A percentile compares a stretch with the other conserved stretches of the same genome.
Conservation (phyloP, 2,797 vertebrate species). For the Sternarchorhynchus goeldii region DNA sequence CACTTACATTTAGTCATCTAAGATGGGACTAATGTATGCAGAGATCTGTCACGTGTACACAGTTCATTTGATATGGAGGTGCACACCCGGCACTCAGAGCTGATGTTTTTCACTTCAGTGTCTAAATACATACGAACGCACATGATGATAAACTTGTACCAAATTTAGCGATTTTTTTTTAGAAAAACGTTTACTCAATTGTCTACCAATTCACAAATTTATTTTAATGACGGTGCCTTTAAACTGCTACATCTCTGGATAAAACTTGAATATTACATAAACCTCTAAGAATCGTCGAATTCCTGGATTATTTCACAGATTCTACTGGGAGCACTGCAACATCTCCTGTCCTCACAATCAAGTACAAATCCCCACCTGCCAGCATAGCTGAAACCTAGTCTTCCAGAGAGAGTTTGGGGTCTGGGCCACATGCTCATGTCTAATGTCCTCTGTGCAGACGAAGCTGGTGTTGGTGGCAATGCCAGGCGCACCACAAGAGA, state of each 20-base stretch:
- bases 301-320: neutral
- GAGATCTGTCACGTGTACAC: neutral
- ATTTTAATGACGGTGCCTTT: neutral
- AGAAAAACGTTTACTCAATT: neutral
- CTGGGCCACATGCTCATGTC: slow-evolving; percentile 42
- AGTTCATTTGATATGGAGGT: neutral
- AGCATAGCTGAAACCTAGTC: slow-evolving; percentile 53
- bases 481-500: slow-evolving; percentile 52
- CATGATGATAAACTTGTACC: neutral
- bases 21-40: neutral
- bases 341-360: slow-evolving; percentile 27
- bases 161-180: too few species aligned
- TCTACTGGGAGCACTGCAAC: slow-evolving; percentile 2
- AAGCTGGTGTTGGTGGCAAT: slow-evolving; percentile 49
- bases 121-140: neutral
- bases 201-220: neutral
- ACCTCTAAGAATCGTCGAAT: neutral
- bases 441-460: slow-evolving; percentile 35
- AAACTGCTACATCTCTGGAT: neutral
- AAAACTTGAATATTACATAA: neutral
- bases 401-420: slow-evolving; percentile 35
- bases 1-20: too few species aligned
- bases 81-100: neutral
- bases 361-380: slow-evolving; percentile 42
- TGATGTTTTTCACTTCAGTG: too few species aligned